These are phyloP conservation scores for Leptothorax acervorum DNA, from an alignment of 2,888 invertebrate genomes.

Conservation along the genomic window DNA sequence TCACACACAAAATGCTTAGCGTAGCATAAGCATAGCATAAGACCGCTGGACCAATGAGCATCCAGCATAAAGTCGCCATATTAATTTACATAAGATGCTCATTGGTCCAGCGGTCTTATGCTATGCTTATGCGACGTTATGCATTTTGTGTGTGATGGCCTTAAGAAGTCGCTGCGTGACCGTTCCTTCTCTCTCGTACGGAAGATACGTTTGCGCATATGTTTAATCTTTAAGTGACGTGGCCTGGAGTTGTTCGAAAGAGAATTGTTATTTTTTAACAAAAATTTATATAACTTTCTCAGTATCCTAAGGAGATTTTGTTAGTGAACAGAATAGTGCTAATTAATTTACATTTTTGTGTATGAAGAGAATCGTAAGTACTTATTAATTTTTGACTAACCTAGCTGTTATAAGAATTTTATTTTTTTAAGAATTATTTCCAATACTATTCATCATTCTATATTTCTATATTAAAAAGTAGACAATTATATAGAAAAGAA, in stretches of 20 bases:
- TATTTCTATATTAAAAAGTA: not conserved
- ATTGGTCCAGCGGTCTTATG: too few relatives aligned
- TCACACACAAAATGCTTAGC: too few relatives aligned
- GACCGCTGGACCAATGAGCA: too few relatives aligned
- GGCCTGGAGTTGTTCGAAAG: not conserved
- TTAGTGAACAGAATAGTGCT: constrained; percentile 3
- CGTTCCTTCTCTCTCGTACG: not conserved
- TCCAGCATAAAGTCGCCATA: too few relatives aligned
- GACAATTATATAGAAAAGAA: not conserved
- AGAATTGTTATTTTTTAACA: constrained; percentile 2
- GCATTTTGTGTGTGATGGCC: too few relatives aligned
- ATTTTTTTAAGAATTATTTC: not conserved
- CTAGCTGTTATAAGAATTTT: not conserved
- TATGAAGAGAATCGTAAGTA: constrained; percentile 24
- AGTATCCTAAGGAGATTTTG: not conserved
- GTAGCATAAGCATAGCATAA: too few relatives aligned
- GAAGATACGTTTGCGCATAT: not conserved
- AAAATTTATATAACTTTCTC: not conserved
- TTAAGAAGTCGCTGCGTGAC: too few relatives aligned
- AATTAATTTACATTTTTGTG: not conserved
- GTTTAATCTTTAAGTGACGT: constrained; percentile 22
- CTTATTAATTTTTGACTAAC: not conserved
- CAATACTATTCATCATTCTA: not conserved
- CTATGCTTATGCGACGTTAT: too few relatives aligned
- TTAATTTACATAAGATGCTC: too few relatives aligned